These are phyloP conservation scores for Stenodema calcarata DNA, from an alignment of 2,888 invertebrate species.

Conservation along the genomic window DNA sequence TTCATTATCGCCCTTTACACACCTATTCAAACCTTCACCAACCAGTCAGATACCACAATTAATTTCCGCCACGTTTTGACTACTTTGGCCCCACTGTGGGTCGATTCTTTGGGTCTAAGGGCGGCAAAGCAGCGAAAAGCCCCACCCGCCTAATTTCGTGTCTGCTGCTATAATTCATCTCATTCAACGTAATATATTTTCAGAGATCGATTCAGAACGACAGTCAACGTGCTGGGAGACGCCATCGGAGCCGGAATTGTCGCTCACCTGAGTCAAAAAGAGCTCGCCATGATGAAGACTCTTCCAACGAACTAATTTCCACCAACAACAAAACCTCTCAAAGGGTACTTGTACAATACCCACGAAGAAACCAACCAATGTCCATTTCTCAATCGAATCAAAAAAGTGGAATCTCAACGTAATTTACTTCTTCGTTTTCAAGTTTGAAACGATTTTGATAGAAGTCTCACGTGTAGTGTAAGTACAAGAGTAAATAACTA, in stretches of 20 bases:
- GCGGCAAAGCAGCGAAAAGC: too few species aligned
- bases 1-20: too few species aligned
- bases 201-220: slow-evolving; percentile 86
- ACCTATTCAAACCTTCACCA: too few species aligned
- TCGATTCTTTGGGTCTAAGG: too few species aligned
- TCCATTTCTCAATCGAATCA: background rate
- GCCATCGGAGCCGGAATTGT: slow-evolving; percentile 93
- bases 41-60: too few species aligned
- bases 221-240: slow-evolving; percentile 95
- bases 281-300: slow-evolving; percentile 63
- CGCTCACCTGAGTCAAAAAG: slow-evolving; percentile 79
- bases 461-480: too few species aligned
- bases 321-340: background rate
- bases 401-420: background rate
- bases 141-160: background rate
- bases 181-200: slow-evolving; percentile 57
- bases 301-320: background rate
- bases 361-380: background rate
- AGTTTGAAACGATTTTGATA: too few species aligned
- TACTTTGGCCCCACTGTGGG: too few species aligned
- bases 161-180: background rate
- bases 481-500: too few species aligned
- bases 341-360: background rate
- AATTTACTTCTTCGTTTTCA: too few species aligned
- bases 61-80: too few species aligned